Base-by-base conservation (phyloP, 2,113 vertebrate species). In the Cryptomyrus ogoouensis region DNA sequence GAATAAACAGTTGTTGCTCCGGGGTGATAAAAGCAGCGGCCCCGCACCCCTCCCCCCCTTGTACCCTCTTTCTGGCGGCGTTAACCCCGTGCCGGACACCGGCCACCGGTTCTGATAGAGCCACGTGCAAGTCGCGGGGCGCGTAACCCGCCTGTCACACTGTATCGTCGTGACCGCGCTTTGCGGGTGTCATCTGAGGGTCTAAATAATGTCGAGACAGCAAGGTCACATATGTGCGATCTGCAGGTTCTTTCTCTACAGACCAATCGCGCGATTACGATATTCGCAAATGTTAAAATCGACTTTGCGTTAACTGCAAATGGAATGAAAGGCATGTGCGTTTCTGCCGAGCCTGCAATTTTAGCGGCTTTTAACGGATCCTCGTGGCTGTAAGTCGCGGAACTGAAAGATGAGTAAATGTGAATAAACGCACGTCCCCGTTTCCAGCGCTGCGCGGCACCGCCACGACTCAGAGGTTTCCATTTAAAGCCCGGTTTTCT, bases 71-170 rank as follows among this genome's bases (percentile, higher is more conserved):
- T 44, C 90, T 39, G n/a, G 49, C n/a, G 50, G 47, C 17, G 46
- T 90, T 74, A 49, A 56, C 44, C 58, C 83, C 47, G 42, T 84
- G 90, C 85, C 53, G 89, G 89, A 70, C 83, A 53, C 89, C 90
- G 77, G 42, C 53, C 83, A 46, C 89, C 90, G 77, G 42, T 47
- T 89, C 90, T 90, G 87, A 91, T 88, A 90, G 89, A 92, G 92
- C 93, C 93, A 94, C 92, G 93, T 93, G 93, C 89, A 91, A 62
- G 83, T 35, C 56, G 49, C 70, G 90, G 89, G 89, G 91, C 91
- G 90, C 90, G 92, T 50, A 84, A 21, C 52, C 52, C 39, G 27
- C 42, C 62, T n/a, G 89, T 74, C 83, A 70, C 58, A 66, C 46
- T 50, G 74, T 35, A 42, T 35, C 56, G 39, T 42, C 56, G 31